A percentile compares a stretch with the other conserved stretches of the same genome.
Evolutionary conservation across 2,797 vertebrate genomes (phyloP).

Genomic region (Oophaga sylvatica): DNA sequence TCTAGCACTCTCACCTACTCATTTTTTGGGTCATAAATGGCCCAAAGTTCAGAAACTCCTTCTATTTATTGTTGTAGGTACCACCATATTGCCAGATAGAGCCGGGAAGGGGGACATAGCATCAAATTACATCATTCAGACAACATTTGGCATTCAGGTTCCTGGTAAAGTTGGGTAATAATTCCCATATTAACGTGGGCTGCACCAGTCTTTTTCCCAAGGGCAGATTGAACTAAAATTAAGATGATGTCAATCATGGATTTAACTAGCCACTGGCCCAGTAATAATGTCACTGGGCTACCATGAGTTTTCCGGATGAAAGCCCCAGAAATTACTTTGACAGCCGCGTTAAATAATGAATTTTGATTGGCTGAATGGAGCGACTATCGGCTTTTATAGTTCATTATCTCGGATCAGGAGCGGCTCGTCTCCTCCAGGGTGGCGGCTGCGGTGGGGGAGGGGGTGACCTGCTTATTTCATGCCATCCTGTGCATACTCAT

Average conservation of each 20-base stretch:
- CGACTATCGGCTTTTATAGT: conserved; percentile 23
- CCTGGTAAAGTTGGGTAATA: neutral
- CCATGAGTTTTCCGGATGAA: conserved; percentile 67
- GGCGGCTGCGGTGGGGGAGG: neutral
- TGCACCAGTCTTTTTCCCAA: too few relatives aligned
- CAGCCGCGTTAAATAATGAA: conserved; percentile 68
- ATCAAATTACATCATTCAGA: neutral
- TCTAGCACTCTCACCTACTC: too few relatives aligned
- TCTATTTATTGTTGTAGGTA: too few relatives aligned
- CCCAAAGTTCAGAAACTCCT: too few relatives aligned
- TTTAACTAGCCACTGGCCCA: conserved; percentile 65
- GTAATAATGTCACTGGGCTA: conserved; percentile 74
- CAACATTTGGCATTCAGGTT: neutral
- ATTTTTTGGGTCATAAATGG: too few relatives aligned
- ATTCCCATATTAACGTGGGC: neutral
- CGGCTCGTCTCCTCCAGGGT: conserved; percentile 11
- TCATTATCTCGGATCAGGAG: neutral
- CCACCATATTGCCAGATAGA: too few relatives aligned
- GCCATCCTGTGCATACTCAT: neutral
- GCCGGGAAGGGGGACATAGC: neutral
- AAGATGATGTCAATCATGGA: neutral
- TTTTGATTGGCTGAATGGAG: conserved; percentile 53
- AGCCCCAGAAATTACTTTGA: conserved; percentile 72
- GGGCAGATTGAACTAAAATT: too few relatives aligned
- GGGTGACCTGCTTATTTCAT: conserved; percentile 22